These are phyloP conservation scores for Chalcis sispes DNA, from an alignment of 2,888 invertebrate genomes.

Conservation along the genomic window DNA sequence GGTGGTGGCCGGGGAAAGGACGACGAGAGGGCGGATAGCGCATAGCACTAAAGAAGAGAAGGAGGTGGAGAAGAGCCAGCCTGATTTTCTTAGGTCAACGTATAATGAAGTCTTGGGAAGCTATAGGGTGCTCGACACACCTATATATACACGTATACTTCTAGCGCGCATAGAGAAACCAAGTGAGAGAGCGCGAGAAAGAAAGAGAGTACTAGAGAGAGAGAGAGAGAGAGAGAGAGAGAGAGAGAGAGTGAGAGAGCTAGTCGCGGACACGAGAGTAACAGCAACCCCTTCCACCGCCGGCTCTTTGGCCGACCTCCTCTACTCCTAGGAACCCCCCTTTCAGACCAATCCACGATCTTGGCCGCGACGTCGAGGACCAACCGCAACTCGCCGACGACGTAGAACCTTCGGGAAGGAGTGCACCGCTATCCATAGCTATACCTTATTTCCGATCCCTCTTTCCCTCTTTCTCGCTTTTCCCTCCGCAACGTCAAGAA, in stretches of 20 bases:
- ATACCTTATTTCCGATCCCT: conserved; percentile 43
- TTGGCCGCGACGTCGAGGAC: conserved; percentile 62
- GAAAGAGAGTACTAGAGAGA: not conserved
- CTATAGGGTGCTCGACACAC: conserved; percentile 29
- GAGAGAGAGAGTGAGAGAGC: conserved; percentile 46
- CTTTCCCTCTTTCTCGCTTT: conserved; percentile 45
- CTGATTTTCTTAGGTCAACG: conserved; percentile 77
- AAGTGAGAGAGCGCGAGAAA: not conserved
- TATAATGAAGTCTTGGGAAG: conserved; percentile 72
- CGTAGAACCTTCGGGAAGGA: conserved; percentile 64
- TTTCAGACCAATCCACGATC: conserved; percentile 71
- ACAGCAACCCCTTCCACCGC: conserved; percentile 39
- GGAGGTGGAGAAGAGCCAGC: conserved; percentile 41
- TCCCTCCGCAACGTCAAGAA: conserved; percentile 8
- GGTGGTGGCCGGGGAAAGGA: conserved; percentile 38
- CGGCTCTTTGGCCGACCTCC: conserved; percentile 37
- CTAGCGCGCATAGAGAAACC: conserved; percentile 6
- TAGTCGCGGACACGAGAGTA: not conserved
- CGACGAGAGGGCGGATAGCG: conserved; percentile 51
- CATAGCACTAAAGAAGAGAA: conserved; percentile 34
- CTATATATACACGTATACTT: conserved; percentile 8
- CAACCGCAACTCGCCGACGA: conserved; percentile 62
- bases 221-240: not conserved
- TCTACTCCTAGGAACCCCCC: conserved; percentile 66
- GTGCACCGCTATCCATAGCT: conserved; percentile 56